Conservation (phyloP, 2,888 invertebrate genomes). For the Lordiphosa fenestrarum region DNA sequence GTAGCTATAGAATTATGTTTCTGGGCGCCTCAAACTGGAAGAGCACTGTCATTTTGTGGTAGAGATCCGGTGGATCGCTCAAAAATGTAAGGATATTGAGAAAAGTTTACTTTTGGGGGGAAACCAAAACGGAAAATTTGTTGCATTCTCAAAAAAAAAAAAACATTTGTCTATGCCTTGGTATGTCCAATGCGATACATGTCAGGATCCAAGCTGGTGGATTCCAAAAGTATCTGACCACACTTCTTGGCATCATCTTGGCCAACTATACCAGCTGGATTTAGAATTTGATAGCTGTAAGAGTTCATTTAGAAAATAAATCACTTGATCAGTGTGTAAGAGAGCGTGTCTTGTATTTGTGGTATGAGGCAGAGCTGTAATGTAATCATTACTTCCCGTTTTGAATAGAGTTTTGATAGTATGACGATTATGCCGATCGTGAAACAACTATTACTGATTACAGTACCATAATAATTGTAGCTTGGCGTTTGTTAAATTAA, state of each 20-base stretch:
- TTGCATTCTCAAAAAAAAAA: conserved; percentile 59
- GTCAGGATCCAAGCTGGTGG: conserved; percentile 92
- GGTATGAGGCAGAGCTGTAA: not conserved
- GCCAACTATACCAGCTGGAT: conserved; percentile 91
- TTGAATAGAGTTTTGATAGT: too few species aligned
- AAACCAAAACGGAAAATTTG: conserved; percentile 23
- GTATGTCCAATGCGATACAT: conserved; percentile 98
- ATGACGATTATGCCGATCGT: too few species aligned
- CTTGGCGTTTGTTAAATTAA: too few species aligned
- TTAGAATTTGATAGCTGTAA: conserved; percentile 98
- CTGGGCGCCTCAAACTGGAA: too few species aligned
- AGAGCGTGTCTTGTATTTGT: not conserved
- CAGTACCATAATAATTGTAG: too few species aligned
- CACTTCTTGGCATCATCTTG: conserved; percentile 88
- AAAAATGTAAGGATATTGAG: conserved; percentile 22
- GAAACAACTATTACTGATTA: too few species aligned
- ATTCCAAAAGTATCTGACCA: conserved; percentile 82
- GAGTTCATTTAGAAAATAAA: conserved; percentile 79
- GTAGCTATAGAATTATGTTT: too few species aligned
- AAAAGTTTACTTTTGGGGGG: too few species aligned
- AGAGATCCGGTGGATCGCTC: too few species aligned
- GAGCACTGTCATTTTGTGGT: too few species aligned
- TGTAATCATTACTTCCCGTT: too few species aligned
- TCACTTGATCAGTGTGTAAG: conserved; percentile 14
- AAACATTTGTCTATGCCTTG: conserved; percentile 85